Evolutionary conservation across 2,113 vertebrate genomes (phyloP).

Genomic region (Hydropotes inermis): DNA sequence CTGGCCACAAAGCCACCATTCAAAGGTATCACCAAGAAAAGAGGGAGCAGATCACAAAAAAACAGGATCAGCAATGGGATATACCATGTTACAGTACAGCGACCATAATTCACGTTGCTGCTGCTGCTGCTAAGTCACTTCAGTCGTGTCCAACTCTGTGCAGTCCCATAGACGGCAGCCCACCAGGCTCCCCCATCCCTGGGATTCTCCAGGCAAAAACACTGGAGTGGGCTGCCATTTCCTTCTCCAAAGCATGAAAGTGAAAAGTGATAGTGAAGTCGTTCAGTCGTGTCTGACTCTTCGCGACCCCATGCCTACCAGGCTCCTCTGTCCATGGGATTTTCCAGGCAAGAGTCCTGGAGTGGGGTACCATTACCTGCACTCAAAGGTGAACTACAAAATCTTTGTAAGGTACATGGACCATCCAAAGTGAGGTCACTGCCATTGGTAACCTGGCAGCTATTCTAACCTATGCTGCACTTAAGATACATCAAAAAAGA

Average conservation of each 20-base stretch:
- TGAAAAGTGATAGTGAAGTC: no score
- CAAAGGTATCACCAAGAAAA: background rate
- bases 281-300: no score
- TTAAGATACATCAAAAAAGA: conserved; percentile 82
- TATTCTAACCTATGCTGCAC: conserved; percentile 74
- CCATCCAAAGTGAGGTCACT: conserved; percentile 81
- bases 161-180: no score
- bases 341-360: no score
- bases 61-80: background rate
- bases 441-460: conserved; percentile 81
- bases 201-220: no score
- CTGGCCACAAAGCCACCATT: background rate
- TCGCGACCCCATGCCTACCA: no score
- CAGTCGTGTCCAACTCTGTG: no score
- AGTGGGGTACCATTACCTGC: background rate
- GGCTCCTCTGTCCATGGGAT: no score
- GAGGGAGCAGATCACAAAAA: background rate
- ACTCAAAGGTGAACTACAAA: conserved; percentile 77
- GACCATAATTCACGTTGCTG: background rate
- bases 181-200: no score
- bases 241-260: no score
- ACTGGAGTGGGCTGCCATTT: no score
- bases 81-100: background rate
- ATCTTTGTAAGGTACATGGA: conserved; percentile 74
- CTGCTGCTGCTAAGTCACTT: no score